A percentile compares a stretch with the other conserved stretches of the same genome.
These are phyloP conservation scores for Agrotis puta DNA, from an alignment of 2,888 invertebrate species.

Conservation along the genomic window DNA sequence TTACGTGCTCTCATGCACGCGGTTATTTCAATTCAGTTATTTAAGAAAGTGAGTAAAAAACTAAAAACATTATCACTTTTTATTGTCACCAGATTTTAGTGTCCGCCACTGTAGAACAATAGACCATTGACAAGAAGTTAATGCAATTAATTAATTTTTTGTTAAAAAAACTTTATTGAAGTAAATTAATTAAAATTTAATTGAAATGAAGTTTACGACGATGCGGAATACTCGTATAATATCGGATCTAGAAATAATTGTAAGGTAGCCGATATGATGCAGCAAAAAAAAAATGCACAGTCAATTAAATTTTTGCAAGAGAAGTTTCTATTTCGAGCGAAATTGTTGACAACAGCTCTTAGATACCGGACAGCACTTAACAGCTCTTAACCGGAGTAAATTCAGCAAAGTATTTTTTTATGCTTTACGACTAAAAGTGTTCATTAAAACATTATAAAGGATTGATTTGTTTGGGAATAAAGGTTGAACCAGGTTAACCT, in stretches of 20 bases:
- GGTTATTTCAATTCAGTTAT: slow-evolving; percentile 19
- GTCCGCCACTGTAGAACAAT: slow-evolving; percentile 5
- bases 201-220: neutral
- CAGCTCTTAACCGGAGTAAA: too few relatives aligned
- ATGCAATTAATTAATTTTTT: neutral
- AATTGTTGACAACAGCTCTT: too few relatives aligned
- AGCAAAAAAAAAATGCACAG: neutral
- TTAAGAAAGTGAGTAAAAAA: slow-evolving; percentile 32
- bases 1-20: slow-evolving; percentile 34
- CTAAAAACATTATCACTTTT: neutral
- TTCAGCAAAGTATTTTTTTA: too few relatives aligned
- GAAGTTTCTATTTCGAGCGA: too few relatives aligned
- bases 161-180: neutral
- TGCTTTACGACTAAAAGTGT: too few relatives aligned
- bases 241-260: neutral
- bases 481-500: too few relatives aligned
- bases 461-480: neutral
- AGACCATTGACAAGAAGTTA: neutral
- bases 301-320: too few relatives aligned
- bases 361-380: too few relatives aligned
- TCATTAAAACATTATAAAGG: too few relatives aligned
- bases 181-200: neutral
- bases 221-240: neutral
- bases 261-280: neutral
- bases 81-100: slow-evolving; percentile 5